Evolutionary conservation across 2,888 invertebrate species (phyloP), one percentile per base, ranked within the genome.

Genomic region (Tetragonula carbonaria): DNA sequence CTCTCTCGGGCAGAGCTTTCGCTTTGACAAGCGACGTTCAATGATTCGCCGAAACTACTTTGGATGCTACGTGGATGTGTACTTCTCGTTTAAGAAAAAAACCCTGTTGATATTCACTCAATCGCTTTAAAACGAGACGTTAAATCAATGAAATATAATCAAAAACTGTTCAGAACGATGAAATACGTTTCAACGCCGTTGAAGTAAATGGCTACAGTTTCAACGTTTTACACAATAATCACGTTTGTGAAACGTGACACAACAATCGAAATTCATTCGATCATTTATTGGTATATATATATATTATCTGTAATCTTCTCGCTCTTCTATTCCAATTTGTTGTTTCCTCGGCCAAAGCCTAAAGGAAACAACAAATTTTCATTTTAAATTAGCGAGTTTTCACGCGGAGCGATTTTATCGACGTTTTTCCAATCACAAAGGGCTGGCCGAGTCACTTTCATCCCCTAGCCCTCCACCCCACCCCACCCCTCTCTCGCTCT

Each of bases 381-480:
- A 28, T 55, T 66, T 53, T 4, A 70, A 76, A 85, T 77, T 80
- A 80, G 66, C 57, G 33, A 63, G 68, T 66, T 79, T 68, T 23
- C 53, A 63, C 74, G 63, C 33, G 28, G 16, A 23, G 28, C 79
- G 70, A 78, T 70, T 77, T 73, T 72, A 70, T 74, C 67, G 74
- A 68, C 76, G 76, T 81, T 75, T 86, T 55, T 75, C 72, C 74
- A 75, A 85, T 81, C 77, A 70, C 71, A 75, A 63, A 73, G 55
- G 50, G 16, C 28, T 13, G 14, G 33, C 33, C 23, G 38, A 45
- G 78, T 71, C 33, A 65, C 51, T 78, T 74, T 78, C 50, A 65
- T 70, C 55, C 57, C 6, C 13, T 4, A 14, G 2, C 23, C 28
- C 5, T 0, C 16, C 63, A 4, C 0, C 23, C 23, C 23, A 23